These are phyloP conservation scores for Calameuta filiformis DNA, from an alignment of 2,888 invertebrate genomes.

Conservation along the genomic window DNA sequence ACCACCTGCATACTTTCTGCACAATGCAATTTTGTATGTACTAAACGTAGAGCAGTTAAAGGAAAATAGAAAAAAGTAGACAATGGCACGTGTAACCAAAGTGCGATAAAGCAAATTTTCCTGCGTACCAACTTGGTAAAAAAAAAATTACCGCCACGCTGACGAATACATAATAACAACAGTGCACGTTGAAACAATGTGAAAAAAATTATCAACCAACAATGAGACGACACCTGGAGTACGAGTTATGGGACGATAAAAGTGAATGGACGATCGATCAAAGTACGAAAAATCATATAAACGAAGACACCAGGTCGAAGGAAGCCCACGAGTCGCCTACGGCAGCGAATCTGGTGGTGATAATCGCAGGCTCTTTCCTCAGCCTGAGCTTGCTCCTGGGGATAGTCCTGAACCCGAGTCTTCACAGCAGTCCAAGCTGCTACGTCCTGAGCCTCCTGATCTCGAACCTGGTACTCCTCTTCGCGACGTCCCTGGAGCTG, in stretches of 20 bases:
- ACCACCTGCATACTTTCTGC: not conserved
- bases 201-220: no score
- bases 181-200: no score
- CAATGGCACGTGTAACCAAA: no score
- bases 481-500: constrained; percentile 43
- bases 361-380: constrained; percentile 24
- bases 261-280: no score
- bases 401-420: constrained; percentile 25
- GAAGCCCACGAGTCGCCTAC: not conserved
- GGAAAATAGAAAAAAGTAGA: no score
- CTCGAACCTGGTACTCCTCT: constrained; percentile 46
- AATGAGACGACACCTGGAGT: not conserved
- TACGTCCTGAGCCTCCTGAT: constrained; percentile 46
- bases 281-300: not conserved
- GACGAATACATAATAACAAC: no score
- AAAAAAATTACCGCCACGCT: no score
- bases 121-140: no score
- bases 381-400: constrained; percentile 30
- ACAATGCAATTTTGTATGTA: not conserved
- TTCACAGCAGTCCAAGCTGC: constrained; percentile 38
- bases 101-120: no score
- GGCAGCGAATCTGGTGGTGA: constrained; percentile 21
- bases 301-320: not conserved
- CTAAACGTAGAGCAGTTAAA: not conserved
- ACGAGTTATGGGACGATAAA: not conserved